These are phyloP conservation scores for Brassicogethes aeneus DNA, from an alignment of 2,888 invertebrate genomes.

Conservation along the genomic window DNA sequence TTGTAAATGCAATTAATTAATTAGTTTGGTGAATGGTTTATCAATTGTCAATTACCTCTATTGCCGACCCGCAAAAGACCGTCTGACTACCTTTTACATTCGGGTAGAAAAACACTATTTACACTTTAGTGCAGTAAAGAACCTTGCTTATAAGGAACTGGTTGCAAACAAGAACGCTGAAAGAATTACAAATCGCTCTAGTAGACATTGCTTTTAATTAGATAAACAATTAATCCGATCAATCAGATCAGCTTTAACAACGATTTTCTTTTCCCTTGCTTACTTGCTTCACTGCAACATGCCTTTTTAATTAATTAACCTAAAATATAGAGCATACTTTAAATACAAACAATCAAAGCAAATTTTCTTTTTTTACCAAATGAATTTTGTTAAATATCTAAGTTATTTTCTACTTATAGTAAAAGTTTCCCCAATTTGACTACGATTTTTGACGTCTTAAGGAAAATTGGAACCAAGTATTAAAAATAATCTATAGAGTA, in stretches of 20 bases:
- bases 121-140: conserved; percentile 37
- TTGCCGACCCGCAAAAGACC: conserved; percentile 25
- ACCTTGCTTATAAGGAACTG: conserved; percentile 31
- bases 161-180: conserved; percentile 25
- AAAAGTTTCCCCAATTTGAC: no score
- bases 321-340: background rate
- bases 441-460: no score
- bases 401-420: no score
- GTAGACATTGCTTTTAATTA: conserved; percentile 36
- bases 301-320: background rate
- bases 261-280: background rate
- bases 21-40: conserved; percentile 37
- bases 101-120: conserved; percentile 35
- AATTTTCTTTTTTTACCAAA: no score
- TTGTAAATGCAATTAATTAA: conserved; percentile 37
- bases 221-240: conserved; percentile 38
- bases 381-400: no score
- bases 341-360: no score
- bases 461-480: no score
- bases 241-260: conserved; percentile 31
- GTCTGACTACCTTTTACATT: conserved; percentile 32
- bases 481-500: no score
- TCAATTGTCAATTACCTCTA: conserved; percentile 39
- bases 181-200: conserved; percentile 33
- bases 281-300: background rate